Base-by-base conservation (phyloP, 1,140 invertebrate species). In the Tribolium madens region DNA sequence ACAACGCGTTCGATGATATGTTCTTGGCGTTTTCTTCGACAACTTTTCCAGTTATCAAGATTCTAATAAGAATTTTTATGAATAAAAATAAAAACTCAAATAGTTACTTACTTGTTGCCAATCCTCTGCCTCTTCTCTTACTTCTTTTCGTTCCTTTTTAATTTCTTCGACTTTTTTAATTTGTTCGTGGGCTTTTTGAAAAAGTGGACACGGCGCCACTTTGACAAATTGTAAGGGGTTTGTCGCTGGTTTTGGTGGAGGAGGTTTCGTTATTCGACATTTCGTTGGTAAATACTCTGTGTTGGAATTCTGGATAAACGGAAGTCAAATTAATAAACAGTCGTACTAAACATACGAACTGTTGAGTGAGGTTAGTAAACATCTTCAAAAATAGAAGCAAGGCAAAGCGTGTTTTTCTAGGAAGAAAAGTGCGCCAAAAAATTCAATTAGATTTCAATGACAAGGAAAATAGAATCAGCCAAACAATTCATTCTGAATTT, bases 31-130 rank as follows among this genome's bases (percentile, higher is more conserved):
- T 96, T 96, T 90, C 95, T 91, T 81, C 96, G 89, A 77, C 93
- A 95, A 78, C 93, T 95, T 87, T 97, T 97, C 96, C 96, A 97
- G 87, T 95, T 96, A 86, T 97, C 95, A 87, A 97, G 88, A 88
- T 97, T 97, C 95, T 96, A 87, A 7, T 84, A 12, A 76, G 50
- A 18, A 68, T 50, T 47, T 33, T 33, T n/a, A n/a, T n/a, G n/a
- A n/a, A n/a, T n/a, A n/a, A n/a, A n/a, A 50, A 71, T 3, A 50
- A 71, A 14, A 17, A 14, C 3, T 47, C 46, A 21, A 71, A 15
- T 4, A 6, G 6, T 21, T 17, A 48, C 92, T 92, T 87, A 97
- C 96, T 87, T 93, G 93, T 88, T 97, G 95, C 96, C 96, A 97
- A 83, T 97, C 95, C 85, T 96, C 94, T 52, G 94, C 93, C 80